Evolutionary conservation across 2,888 invertebrate genomes (phyloP), one percentile per base, ranked within the genome.

Genomic region (Lepidonotus clava): DNA sequence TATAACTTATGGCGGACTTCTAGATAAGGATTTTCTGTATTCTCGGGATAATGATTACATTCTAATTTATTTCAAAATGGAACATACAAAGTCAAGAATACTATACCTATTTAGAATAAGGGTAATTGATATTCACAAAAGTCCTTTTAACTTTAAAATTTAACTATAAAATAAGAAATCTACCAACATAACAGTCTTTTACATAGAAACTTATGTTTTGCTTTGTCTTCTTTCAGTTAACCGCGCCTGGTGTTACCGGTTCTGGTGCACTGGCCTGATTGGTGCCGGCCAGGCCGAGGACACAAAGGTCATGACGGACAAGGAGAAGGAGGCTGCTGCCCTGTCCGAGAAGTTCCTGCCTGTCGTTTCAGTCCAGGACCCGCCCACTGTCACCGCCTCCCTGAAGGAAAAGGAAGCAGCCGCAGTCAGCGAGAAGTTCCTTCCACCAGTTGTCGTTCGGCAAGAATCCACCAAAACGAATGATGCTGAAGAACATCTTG

Each of bases 351-450:
- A 80, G 28, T 80, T 80, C 46, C 51, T 80, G 28, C 80, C 80
- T 4, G 80, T 80, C 28, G 80, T 80, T 1, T 46, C 80, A 24
- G 46, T 80, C 1, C 46, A 41, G 14, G 80, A 80, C 80, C 41
- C 80, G 14, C 80, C 80, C 46, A 80, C 80, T 11, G 80, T 80
- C 46, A 46, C 46, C 32, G 80, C 41, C 0, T 41, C 80, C 34
- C 85, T 66, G 32, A 66, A 71, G 71, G 71, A 66, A 46, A 85
- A 85, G 51, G 85, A 85, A 28, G 76, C 85, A 4, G 40, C 18
- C 6, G 66, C 40, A 36, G 24, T 24, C 41, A 40, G 24, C 76
- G 80, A 80, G 46, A n/a, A 24, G 0, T 85, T 85, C 85, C 28
- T 85, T 8, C 85, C 85, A 4, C 84, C 84, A 21, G 46, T 46